phyloP scores from a whole-genome alignment of 2,888 invertebrate species.

The Eupithecia insigniata region DNA sequence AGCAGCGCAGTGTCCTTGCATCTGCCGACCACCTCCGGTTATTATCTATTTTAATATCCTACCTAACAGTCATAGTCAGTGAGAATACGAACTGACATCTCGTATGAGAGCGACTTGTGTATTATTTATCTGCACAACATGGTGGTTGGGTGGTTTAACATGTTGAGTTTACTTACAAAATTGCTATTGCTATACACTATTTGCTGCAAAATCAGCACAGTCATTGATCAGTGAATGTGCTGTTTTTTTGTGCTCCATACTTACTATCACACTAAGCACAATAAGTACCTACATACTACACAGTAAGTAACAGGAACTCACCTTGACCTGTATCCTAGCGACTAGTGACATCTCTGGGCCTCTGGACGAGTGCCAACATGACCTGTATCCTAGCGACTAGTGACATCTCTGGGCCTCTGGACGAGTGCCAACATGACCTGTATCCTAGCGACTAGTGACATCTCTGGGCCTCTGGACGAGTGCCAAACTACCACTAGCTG shows the following conservation, averaged over 20 bases:
- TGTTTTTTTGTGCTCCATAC: no score
- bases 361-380: conserved; percentile 33
- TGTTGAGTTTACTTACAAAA: no score
- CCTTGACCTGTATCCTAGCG: conserved; percentile 28
- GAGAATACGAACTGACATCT: no score
- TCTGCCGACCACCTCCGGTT: conserved; percentile 74
- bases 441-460: not conserved
- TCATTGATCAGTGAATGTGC: not conserved
- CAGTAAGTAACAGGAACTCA: not conserved
- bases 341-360: no score
- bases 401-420: no score
- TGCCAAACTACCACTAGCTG: conserved; percentile 23
- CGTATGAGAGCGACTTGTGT: not conserved
- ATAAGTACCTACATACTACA: not conserved
- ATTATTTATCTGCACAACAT: no score
- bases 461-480: conserved; percentile 23
- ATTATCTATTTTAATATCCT: not conserved
- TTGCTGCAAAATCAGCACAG: not conserved
- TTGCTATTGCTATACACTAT: no score
- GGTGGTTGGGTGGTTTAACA: no score
- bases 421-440: no score
- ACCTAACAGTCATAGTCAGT: no score
- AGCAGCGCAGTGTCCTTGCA: conserved; percentile 72
- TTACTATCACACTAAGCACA: not conserved
- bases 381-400: no score